Percentiles rank a stretch among this genome's conserved stretches.
These are phyloP conservation scores for Noctua janthina DNA, from an alignment of 2,888 invertebrate genomes.

Conservation along the genomic window DNA sequence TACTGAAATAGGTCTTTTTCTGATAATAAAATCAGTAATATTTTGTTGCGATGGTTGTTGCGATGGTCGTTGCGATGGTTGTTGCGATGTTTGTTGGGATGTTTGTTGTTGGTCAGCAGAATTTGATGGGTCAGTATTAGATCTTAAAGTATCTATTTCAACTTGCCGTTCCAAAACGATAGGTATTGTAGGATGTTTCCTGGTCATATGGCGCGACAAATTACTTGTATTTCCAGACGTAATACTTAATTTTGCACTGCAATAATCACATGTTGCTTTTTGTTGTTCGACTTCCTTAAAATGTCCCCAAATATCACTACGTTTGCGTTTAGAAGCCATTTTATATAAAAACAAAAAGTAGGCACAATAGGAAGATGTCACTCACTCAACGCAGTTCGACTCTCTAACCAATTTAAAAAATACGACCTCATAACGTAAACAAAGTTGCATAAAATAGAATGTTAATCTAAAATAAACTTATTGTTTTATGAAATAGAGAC, in stretches of 20 bases:
- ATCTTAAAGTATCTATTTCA: constrained; percentile 30
- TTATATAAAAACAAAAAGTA: constrained; percentile 14
- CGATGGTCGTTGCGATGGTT: constrained; percentile 21
- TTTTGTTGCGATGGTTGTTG: constrained; percentile 29
- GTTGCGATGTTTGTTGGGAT: constrained; percentile 8
- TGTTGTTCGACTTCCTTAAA: constrained; percentile 13
- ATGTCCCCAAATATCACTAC: constrained; percentile 14
- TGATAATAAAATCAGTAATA: constrained; percentile 31
- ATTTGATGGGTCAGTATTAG: constrained; percentile 33
- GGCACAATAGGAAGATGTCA: constrained; percentile 20
- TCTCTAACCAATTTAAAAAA: constrained; percentile 16
- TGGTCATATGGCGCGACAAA: constrained; percentile 26
- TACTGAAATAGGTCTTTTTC: constrained; percentile 27
- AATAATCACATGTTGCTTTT: constrained; percentile 18
- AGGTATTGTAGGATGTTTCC: constrained; percentile 22
- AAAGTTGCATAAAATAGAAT: constrained; percentile 17
- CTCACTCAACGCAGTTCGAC: constrained; percentile 5
- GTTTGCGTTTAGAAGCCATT: constrained; percentile 27
- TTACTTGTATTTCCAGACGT: constrained; percentile 25
- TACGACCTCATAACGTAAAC: constrained; percentile 27
- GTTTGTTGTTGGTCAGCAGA: constrained; percentile 28
- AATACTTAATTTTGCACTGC: constrained; percentile 28
- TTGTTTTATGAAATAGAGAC: constrained; percentile 6
- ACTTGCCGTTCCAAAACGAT: constrained; percentile 27
- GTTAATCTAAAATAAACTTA: constrained; percentile 7